Evolutionary conservation across 1,140 invertebrate genomes (phyloP).

Genomic region (Asbolus verrucosus): DNA sequence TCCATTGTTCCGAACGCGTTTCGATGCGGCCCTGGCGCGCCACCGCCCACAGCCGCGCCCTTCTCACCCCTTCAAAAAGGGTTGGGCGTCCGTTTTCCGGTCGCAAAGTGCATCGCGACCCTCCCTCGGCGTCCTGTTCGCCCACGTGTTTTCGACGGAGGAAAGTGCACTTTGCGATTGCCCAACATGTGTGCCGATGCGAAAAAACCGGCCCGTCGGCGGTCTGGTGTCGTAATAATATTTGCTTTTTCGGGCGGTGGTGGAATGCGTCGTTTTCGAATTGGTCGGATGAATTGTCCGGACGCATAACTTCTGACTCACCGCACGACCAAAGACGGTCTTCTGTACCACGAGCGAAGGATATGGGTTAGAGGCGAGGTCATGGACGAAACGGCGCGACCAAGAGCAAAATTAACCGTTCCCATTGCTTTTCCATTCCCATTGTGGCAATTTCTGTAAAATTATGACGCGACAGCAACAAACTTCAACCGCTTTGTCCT

Average conservation of each 20-base stretch:
- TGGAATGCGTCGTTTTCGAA: conserved; percentile 23
- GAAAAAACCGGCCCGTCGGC: conserved; percentile 17
- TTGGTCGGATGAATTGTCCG: not conserved
- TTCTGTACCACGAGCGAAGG: too few relatives aligned
- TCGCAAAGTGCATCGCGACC: not conserved
- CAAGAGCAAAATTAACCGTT: not conserved
- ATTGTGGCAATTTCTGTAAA: too few relatives aligned
- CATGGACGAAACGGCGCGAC: conserved; percentile 5
- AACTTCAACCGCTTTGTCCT: too few relatives aligned
- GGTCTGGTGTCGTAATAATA: conserved; percentile 10
- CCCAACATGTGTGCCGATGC: conserved; percentile 13
- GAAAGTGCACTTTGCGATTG: conserved; percentile 1
- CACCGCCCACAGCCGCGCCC: not conserved
- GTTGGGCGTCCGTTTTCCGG: not conserved
- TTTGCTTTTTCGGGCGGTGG: too few relatives aligned
- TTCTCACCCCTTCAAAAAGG: not conserved
- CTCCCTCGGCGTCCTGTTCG: not conserved
- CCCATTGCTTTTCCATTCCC: too few relatives aligned
- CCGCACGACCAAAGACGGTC: too few relatives aligned
- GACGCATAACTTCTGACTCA: too few relatives aligned
- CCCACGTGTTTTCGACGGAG: conserved; percentile 11
- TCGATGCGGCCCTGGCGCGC: not conserved
- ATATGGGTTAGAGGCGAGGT: conserved; percentile 18
- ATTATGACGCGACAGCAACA: too few relatives aligned
- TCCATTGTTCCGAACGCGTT: not conserved